phyloP scores from a whole-genome alignment of 2,797 vertebrate species.

The Nyctibius grandis region DNA sequence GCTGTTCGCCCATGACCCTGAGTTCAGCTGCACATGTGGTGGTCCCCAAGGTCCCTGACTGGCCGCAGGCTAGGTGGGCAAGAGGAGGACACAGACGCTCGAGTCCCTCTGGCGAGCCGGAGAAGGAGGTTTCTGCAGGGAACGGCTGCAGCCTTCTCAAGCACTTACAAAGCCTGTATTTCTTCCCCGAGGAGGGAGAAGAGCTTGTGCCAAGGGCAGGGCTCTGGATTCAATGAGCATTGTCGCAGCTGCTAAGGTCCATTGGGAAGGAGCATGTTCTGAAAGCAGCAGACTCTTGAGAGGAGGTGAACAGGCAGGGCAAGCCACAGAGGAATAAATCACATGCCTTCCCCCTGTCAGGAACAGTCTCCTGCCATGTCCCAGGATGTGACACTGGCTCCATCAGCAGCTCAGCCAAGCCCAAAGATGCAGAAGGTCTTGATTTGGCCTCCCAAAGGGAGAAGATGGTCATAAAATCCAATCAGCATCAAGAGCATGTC shows the following conservation, averaged over 20 bases:
- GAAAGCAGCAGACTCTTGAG: background rate
- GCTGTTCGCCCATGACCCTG: background rate
- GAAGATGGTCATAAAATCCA: background rate
- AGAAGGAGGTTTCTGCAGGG: background rate
- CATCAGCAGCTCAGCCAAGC: background rate
- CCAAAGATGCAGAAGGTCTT: background rate
- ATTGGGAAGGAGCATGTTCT: background rate
- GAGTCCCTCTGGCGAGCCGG: fast-evolving
- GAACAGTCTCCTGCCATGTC: background rate
- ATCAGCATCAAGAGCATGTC: background rate
- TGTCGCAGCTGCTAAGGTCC: background rate
- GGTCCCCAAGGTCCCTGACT: background rate
- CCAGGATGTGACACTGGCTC: background rate
- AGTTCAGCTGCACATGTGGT: background rate
- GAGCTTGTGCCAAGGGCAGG: background rate
- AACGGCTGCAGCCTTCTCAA: background rate
- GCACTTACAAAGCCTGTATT: background rate
- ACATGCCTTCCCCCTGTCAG: background rate
- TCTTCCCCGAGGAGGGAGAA: background rate
- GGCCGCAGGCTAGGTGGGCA: background rate
- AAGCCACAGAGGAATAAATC: background rate
- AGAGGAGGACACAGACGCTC: background rate
- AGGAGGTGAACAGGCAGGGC: background rate
- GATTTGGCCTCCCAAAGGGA: background rate
- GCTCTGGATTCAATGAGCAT: background rate